Conservation (phyloP, 2,797 vertebrate genomes). For the Avahi laniger region DNA sequence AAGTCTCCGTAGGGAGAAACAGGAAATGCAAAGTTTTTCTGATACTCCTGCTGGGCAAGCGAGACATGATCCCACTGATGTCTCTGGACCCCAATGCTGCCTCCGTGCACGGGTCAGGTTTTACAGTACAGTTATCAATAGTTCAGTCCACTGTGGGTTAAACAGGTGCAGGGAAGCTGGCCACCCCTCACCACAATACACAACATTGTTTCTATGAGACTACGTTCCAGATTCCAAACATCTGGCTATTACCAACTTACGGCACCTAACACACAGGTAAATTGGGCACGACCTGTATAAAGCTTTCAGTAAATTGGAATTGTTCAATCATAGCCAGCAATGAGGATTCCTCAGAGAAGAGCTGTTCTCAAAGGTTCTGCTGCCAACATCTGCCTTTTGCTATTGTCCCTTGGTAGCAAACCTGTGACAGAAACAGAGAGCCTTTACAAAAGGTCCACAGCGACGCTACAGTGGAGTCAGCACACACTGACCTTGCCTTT, state of each 20-base stretch:
- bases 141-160: accelerated
- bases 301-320: background rate
- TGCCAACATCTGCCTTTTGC: background rate
- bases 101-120: background rate
- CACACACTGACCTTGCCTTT: background rate
- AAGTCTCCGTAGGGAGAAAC: background rate
- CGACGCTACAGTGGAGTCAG: accelerated
- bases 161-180: background rate
- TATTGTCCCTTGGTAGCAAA: background rate
- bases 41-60: too few relatives aligned
- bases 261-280: background rate
- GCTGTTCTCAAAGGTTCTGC: background rate
- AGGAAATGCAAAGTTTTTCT: accelerated
- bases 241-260: background rate
- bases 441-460: too few relatives aligned
- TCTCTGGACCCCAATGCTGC: background rate
- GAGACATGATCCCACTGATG: background rate
- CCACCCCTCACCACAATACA: background rate
- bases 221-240: background rate
- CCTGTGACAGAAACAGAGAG: background rate
- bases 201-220: background rate
- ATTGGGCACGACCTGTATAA: background rate
- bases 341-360: background rate
- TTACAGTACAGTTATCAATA: too few relatives aligned
- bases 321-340: background rate